Percentiles rank a stretch among this genome's conserved stretches.
Evolutionary conservation across 2,113 vertebrate species (phyloP).

Genomic region (Beaufortia kweichowensis): DNA sequence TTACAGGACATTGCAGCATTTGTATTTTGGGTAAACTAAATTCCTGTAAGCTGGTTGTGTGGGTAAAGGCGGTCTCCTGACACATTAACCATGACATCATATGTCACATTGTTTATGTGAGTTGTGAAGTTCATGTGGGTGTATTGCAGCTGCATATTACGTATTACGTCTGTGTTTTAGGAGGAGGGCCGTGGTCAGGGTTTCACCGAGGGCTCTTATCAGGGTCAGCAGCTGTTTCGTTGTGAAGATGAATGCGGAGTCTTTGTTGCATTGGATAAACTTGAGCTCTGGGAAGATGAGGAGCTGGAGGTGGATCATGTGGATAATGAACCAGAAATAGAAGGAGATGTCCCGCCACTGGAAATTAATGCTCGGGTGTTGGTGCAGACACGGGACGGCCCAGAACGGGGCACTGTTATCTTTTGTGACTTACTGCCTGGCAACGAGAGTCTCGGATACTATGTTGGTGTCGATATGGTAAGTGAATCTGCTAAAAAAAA

Average conservation of each 20-base stretch:
- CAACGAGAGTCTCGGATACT: conserved; percentile 94
- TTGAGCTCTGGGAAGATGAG: conserved; percentile 88
- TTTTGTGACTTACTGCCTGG: conserved; percentile 95
- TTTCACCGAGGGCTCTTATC: conserved; percentile 95
- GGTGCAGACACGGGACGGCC: conserved; percentile 88
- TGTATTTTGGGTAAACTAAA: conserved; percentile 18
- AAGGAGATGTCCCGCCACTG: conserved; percentile 81
- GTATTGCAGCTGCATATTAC: background rate
- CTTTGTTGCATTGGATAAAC: conserved; percentile 95
- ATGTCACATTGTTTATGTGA: conserved; percentile 2
- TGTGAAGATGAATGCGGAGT: conserved; percentile 97
- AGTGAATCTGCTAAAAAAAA: conserved; percentile 63
- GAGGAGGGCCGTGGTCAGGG: conserved; percentile 96
- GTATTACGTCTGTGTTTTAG: conserved; percentile 71
- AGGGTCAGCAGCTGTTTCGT: conserved; percentile 93
- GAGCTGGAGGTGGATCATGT: conserved; percentile 86
- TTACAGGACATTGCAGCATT: conserved; percentile 45
- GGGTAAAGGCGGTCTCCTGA: conserved; percentile 22
- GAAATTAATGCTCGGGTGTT: conserved; percentile 96
- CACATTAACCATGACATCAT: background rate
- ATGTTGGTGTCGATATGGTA: conserved; percentile 99
- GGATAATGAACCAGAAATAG: conserved; percentile 77
- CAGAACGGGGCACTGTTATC: conserved; percentile 94
- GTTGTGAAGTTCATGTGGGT: background rate
- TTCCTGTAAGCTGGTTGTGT: conserved; percentile 7